Percentiles rank a stretch among this genome's conserved stretches.
Conservation (phyloP, 2,888 invertebrate species). For the Halictus ligatus region DNA sequence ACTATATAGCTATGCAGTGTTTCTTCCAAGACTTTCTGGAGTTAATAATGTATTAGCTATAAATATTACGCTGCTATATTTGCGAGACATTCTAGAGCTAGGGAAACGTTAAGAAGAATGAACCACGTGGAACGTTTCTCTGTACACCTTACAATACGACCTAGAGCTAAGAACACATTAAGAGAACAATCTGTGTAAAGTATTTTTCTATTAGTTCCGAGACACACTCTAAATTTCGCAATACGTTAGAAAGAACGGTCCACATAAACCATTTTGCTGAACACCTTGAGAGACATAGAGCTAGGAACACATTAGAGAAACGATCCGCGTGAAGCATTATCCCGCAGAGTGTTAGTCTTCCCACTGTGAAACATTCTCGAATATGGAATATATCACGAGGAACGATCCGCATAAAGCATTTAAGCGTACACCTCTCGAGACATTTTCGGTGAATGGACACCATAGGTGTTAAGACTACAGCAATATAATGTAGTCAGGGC, state of each 20-base stretch:
- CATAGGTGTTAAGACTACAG: background rate
- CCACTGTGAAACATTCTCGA: background rate
- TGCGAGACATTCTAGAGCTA: background rate
- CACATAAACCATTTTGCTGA: background rate
- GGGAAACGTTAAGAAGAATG: background rate
- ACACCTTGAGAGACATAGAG: background rate
- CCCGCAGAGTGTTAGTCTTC: background rate
- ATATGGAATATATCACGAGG: background rate
- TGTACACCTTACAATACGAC: background rate
- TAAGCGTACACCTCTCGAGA: background rate
- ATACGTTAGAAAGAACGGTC: background rate
- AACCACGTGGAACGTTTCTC: background rate
- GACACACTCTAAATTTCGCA: background rate
- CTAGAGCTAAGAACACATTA: background rate
- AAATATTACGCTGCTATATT: background rate
- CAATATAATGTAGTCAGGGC: background rate
- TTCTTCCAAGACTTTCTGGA: background rate
- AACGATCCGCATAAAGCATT: background rate
- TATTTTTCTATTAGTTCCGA: background rate
- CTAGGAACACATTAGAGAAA: background rate
- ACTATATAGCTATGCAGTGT: background rate
- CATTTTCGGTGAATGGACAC: background rate
- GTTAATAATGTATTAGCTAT: background rate
- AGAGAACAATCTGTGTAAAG: background rate
- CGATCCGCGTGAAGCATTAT: background rate